Percentiles rank a stretch among this genome's conserved stretches.
phyloP scores from a whole-genome alignment of 2,797 vertebrate species.

The Euthynnus affinis region DNA sequence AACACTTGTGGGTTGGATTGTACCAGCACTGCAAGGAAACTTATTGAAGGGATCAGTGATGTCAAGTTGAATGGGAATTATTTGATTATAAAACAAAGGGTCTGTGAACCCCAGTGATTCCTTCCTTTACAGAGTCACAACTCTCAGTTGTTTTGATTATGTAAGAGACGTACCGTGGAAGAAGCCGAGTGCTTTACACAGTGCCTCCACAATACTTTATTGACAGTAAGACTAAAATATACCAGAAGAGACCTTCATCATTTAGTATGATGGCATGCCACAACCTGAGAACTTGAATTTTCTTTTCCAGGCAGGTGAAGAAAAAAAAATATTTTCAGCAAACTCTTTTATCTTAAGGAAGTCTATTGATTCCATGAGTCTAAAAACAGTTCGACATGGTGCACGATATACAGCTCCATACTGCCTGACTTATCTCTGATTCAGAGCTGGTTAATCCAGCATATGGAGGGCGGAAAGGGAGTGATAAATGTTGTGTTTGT shows the following conservation, averaged over 20 bases:
- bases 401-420: constrained; percentile 49
- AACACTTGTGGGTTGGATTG: not conserved
- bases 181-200: not conserved
- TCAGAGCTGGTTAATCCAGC: constrained; percentile 64
- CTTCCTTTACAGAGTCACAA: constrained; percentile 6
- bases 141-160: constrained; percentile 27
- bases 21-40: not conserved
- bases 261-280: constrained; percentile 5
- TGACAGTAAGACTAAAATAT: constrained; percentile 44
- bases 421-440: constrained; percentile 61
- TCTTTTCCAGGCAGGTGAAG: constrained; percentile 7
- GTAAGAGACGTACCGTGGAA: not conserved
- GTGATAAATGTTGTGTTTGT: constrained; percentile 73
- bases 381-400: constrained; percentile 53
- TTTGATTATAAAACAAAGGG: constrained; percentile 12
- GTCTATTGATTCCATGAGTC: constrained; percentile 54
- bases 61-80: not conserved
- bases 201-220: constrained; percentile 26
- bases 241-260: constrained; percentile 17
- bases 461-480: constrained; percentile 57
- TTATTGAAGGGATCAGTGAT: not conserved
- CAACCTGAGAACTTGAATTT: constrained; percentile 18
- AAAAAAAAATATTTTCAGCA: constrained; percentile 24
- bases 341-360: constrained; percentile 37
- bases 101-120: not conserved